Evolutionary conservation across 2,113 vertebrate genomes (phyloP).

Genomic region (Nothoprocta pentlandii): DNA sequence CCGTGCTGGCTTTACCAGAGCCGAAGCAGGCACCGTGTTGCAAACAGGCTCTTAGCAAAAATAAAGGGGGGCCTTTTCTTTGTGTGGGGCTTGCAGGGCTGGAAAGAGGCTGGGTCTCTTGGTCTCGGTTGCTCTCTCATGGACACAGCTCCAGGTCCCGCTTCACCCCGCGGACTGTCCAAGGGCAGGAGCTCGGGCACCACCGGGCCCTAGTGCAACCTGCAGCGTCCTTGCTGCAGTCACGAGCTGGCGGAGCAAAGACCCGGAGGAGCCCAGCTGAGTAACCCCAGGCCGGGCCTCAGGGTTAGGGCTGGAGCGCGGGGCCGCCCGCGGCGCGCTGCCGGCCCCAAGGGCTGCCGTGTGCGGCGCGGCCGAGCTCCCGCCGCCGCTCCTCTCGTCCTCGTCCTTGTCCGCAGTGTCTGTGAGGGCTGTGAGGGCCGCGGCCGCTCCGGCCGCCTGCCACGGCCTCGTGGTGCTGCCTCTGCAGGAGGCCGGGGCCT

Average conservation of each 20-base stretch:
- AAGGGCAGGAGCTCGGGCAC: background rate
- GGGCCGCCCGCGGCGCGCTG: background rate
- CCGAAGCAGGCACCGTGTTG: background rate
- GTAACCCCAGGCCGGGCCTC: background rate
- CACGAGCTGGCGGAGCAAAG: background rate
- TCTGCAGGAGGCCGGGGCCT: too few relatives aligned
- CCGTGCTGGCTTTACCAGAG: background rate
- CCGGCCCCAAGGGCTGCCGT: background rate
- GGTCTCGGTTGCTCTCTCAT: background rate
- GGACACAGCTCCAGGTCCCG: background rate
- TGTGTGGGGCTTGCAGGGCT: background rate
- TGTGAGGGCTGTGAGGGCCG: too few relatives aligned
- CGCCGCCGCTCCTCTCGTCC: too few relatives aligned
- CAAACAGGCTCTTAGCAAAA: background rate
- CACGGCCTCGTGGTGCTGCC: too few relatives aligned
- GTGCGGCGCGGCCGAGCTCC: too few relatives aligned
- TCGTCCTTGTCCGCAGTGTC: too few relatives aligned
- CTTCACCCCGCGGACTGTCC: background rate
- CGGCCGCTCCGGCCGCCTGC: too few relatives aligned
- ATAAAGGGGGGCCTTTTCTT: background rate
- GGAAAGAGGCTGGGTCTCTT: background rate
- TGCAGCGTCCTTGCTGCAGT: background rate
- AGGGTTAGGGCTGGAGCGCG: background rate
- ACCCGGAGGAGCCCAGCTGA: background rate
- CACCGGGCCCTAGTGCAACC: background rate